phyloP scores from a whole-genome alignment of 2,113 vertebrate genomes.

The Amia ocellicauda region DNA sequence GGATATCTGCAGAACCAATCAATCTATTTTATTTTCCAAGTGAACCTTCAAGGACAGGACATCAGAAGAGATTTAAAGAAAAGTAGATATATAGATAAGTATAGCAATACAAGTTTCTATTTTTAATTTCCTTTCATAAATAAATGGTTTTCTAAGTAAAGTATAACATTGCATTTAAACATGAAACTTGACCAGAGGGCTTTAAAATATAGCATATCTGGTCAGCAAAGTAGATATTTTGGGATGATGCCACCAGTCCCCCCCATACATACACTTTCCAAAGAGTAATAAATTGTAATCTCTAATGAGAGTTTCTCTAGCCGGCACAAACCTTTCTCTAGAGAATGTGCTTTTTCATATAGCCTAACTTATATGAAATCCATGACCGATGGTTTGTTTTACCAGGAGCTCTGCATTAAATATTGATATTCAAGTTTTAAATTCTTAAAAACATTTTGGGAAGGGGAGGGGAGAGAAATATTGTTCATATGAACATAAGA shows the following conservation, averaged over 20 bases:
- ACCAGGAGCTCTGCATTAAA: conserved; percentile 3
- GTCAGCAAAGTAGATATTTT: background rate
- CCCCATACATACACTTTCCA: background rate
- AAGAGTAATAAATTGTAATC: background rate
- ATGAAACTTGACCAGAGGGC: no score
- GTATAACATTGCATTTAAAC: no score
- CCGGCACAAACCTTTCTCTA: no score
- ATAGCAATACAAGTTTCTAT: no score
- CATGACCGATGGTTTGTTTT: conserved; percentile 6
- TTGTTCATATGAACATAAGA: no score
- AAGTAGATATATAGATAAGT: no score
- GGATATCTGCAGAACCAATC: conserved; percentile 7
- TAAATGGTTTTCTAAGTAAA: no score
- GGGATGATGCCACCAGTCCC: background rate
- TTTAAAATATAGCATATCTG: no score
- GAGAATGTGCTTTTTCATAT: background rate
- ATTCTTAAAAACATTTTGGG: background rate
- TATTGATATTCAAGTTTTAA: conserved; percentile 8
- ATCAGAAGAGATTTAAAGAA: background rate
- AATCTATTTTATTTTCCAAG: conserved; percentile 25
- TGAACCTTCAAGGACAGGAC: conserved; percentile 23
- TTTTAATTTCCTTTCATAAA: no score
- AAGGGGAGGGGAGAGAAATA: background rate
- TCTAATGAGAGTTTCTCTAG: background rate
- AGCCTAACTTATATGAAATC: background rate